These are phyloP conservation scores for Champsocephalus gunnari DNA, from an alignment of 2,797 vertebrate genomes.

Conservation along the genomic window DNA sequence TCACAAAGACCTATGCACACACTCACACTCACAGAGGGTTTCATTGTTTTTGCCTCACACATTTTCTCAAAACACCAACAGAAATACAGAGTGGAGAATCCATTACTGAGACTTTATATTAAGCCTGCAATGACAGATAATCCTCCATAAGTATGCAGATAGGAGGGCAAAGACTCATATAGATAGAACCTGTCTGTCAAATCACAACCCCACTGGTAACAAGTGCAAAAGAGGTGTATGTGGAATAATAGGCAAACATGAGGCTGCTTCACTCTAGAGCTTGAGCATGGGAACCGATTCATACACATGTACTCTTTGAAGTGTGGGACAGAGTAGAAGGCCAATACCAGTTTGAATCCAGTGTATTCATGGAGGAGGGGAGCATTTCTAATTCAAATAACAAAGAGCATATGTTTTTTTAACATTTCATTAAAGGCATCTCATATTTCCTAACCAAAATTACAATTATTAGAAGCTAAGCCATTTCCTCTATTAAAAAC, in stretches of 20 bases:
- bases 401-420: slow-evolving; percentile 10
- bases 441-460: neutral
- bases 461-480: slow-evolving; percentile 1
- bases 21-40: slow-evolving; percentile 11
- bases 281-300: slow-evolving; percentile 27
- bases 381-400: slow-evolving; percentile 39
- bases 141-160: slow-evolving; percentile 53
- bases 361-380: slow-evolving; percentile 14
- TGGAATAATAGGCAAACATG: slow-evolving; percentile 46
- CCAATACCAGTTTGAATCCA: slow-evolving; percentile 24
- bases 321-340: slow-evolving; percentile 34
- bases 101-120: slow-evolving; percentile 49
- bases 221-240: slow-evolving; percentile 15
- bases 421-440: slow-evolving; percentile 7
- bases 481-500: slow-evolving; percentile 2
- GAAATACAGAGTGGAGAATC: slow-evolving; percentile 33
- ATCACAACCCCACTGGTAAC: slow-evolving; percentile 30
- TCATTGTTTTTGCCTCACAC: slow-evolving; percentile 48
- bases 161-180: slow-evolving; percentile 43
- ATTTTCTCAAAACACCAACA: neutral
- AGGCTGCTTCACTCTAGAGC: slow-evolving; percentile 38
- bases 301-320: slow-evolving; percentile 50
- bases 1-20: slow-evolving; percentile 41
- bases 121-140: slow-evolving; percentile 44
- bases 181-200: slow-evolving; percentile 51